Evolutionary conservation across 2,888 invertebrate species (phyloP).

Genomic region (Crocallis elinguaria): DNA sequence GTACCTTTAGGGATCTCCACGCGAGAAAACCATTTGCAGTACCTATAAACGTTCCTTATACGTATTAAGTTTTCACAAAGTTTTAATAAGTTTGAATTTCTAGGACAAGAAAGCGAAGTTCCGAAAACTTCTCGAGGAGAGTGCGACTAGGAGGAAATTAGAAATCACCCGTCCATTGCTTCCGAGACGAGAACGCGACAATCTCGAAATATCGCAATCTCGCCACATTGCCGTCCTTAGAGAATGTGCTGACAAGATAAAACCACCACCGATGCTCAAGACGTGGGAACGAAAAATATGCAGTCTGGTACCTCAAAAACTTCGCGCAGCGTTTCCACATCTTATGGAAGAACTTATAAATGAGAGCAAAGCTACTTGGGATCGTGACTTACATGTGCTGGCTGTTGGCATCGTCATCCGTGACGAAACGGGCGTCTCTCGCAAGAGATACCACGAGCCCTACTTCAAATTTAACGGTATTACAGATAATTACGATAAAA

Average conservation of each 20-base stretch:
- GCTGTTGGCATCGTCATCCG: conserved; percentile 87
- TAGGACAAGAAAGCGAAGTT: conserved; percentile 76
- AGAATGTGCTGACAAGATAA: conserved; percentile 83
- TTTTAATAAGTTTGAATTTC: conserved; percentile 34
- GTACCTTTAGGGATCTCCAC: no score
- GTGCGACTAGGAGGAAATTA: conserved; percentile 68
- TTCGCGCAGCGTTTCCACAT: conserved; percentile 83
- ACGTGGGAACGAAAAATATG: conserved; percentile 86
- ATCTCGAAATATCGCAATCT: conserved; percentile 76
- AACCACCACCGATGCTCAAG: conserved; percentile 86
- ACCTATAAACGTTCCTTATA: background rate
- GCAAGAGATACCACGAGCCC: conserved; percentile 73
- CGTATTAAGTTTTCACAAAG: background rate
- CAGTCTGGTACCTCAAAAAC: conserved; percentile 79
- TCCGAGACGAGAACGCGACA: conserved; percentile 70
- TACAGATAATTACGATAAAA: conserved; percentile 84
- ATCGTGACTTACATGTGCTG: conserved; percentile 84
- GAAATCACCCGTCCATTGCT: conserved; percentile 59
- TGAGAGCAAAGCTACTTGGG: conserved; percentile 85
- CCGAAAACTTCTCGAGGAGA: conserved; percentile 70
- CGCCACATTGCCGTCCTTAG: conserved; percentile 83
- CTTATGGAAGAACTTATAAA: conserved; percentile 80
- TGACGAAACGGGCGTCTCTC: conserved; percentile 82
- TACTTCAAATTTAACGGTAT: conserved; percentile 86
- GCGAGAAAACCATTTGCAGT: no score